A percentile compares a stretch with the other conserved stretches of the same genome.
These are phyloP conservation scores for Epinephelus lanceolatus DNA, from an alignment of 2,113 vertebrate genomes.

Conservation along the genomic window DNA sequence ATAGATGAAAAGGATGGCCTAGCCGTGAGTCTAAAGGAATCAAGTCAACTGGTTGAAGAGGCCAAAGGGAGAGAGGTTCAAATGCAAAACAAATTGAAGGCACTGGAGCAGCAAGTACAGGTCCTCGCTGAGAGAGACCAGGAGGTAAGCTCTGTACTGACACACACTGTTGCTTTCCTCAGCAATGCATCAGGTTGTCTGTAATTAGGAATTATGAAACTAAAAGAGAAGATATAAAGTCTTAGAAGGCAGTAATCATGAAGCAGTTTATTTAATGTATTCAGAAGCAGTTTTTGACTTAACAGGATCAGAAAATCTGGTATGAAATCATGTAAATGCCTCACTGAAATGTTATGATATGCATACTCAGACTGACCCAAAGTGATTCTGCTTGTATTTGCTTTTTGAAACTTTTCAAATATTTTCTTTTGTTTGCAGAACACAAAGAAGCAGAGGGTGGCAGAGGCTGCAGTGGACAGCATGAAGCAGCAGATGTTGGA, in stretches of 20 bases:
- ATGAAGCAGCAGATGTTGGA: constrained; percentile 94
- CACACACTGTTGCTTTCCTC: neutral
- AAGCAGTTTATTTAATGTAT: neutral
- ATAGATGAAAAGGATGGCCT: constrained; percentile 95
- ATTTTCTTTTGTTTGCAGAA: constrained; percentile 79
- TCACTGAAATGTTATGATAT: neutral
- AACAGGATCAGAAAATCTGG: too few relatives aligned
- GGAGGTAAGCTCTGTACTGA: constrained; percentile 80
- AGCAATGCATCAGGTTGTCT: neutral
- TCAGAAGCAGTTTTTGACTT: neutral
- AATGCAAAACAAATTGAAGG: constrained; percentile 89
- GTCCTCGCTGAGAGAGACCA: constrained; percentile 88
- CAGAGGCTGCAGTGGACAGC: constrained; percentile 92
- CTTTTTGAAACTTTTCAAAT: too few relatives aligned
- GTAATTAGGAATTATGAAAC: neutral
- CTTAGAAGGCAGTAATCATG: neutral
- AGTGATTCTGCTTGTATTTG: neutral
- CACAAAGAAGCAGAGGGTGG: constrained; percentile 88
- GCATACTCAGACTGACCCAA: neutral
- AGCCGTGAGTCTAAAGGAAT: constrained; percentile 89
- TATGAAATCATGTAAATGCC: neutral
- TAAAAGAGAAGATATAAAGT: too few relatives aligned
- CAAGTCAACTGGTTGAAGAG: constrained; percentile 88
- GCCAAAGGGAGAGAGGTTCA: constrained; percentile 89
- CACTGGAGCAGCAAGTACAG: constrained; percentile 89